Percentiles rank a stretch among this genome's conserved stretches.
These are phyloP conservation scores for Thaumatotibia leucotreta DNA, from an alignment of 1,140 invertebrate genomes.

Conservation along the genomic window DNA sequence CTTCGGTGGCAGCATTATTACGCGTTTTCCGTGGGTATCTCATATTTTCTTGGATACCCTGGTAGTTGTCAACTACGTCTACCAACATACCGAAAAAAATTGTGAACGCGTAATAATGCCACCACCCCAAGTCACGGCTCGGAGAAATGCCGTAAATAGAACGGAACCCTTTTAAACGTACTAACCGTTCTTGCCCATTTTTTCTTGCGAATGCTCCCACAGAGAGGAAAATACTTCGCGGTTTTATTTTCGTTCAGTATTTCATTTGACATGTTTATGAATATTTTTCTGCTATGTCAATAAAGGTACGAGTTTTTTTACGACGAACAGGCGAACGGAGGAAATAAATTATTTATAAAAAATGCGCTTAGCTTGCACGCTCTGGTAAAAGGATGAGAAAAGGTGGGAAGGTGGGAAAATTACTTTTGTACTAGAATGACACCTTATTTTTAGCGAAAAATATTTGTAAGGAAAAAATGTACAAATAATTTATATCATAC, in stretches of 20 bases:
- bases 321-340: background rate
- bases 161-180: background rate
- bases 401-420: background rate
- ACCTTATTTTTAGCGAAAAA: background rate
- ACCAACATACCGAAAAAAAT: no score
- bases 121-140: no score
- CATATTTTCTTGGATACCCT: no score
- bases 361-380: background rate
- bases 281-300: conserved; percentile 8
- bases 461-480: background rate
- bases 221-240: background rate
- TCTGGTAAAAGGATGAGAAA: background rate
- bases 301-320: background rate
- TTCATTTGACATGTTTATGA: conserved; percentile 13
- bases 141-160: no score
- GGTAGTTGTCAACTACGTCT: no score
- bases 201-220: background rate
- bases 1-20: no score
- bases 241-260: background rate
- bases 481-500: no score
- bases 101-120: no score
- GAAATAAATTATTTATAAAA: background rate
- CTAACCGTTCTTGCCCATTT: background rate
- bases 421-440: background rate
- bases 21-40: no score